Percentiles rank a stretch among this genome's conserved stretches.
phyloP scores from a whole-genome alignment of 1,140 invertebrate genomes.

The Chelonus insularis region DNA sequence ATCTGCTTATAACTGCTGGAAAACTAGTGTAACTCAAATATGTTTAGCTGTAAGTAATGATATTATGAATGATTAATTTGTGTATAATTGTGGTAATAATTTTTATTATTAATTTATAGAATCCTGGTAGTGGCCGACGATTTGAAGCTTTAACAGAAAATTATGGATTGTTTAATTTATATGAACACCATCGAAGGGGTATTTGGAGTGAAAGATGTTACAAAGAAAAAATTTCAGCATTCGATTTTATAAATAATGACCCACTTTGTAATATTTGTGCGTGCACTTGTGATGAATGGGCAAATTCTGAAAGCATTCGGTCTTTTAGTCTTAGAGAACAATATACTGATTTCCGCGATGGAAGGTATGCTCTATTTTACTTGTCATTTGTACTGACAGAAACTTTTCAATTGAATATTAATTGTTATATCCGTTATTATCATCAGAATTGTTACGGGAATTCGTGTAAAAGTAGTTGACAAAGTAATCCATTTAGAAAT shows the following conservation, averaged over 20 bases:
- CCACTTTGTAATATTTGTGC: background rate
- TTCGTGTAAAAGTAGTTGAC: background rate
- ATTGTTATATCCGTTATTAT: background rate
- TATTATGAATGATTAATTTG: no score
- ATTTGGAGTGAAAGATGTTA: background rate
- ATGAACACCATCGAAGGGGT: background rate
- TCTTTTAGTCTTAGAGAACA: background rate
- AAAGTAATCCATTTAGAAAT: background rate
- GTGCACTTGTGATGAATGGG: background rate
- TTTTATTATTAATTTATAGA: background rate
- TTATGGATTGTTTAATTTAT: background rate
- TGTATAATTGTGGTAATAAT: background rate
- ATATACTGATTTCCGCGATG: background rate
- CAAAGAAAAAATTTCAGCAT: background rate
- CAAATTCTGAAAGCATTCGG: background rate
- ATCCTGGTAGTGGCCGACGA: background rate
- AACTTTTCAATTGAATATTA: no score
- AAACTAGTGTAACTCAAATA: background rate
- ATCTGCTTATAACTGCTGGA: background rate
- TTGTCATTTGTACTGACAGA: background rate
- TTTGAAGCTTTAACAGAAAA: constrained; percentile 1
- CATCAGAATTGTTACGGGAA: background rate
- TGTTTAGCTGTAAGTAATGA: background rate
- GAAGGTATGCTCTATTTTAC: background rate
- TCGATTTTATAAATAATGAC: background rate